Conservation (phyloP, 2,797 vertebrate genomes). For the Nannoperca australis region DNA sequence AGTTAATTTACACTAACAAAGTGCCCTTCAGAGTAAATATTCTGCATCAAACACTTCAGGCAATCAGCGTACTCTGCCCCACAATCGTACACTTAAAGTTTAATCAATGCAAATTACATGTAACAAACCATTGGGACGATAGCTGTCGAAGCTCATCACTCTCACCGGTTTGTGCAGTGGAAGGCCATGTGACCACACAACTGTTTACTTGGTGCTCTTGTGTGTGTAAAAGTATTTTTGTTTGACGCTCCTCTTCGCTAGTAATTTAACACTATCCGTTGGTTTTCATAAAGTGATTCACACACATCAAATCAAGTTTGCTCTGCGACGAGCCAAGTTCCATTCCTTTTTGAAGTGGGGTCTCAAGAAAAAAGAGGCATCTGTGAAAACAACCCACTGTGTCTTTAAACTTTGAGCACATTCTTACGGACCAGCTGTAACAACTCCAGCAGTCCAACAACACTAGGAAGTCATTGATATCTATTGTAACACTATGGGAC, state of each 20-base stretch:
- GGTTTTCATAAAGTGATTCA: constrained; percentile 71
- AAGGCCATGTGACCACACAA: constrained; percentile 21
- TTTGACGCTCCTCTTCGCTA: neutral
- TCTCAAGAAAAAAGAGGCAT: constrained; percentile 85
- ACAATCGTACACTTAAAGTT: constrained; percentile 78
- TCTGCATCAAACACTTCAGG: constrained; percentile 71
- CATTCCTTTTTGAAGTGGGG: constrained; percentile 90
- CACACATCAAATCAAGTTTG: constrained; percentile 77
- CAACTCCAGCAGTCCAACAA: constrained; percentile 87
- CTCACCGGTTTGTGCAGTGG: constrained; percentile 31
- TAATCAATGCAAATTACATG: constrained; percentile 85
- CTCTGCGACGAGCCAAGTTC: constrained; percentile 80
- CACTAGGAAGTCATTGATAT: constrained; percentile 75
- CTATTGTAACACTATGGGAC: constrained; percentile 65
- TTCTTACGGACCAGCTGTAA: constrained; percentile 93
- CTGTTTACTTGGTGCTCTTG: neutral
- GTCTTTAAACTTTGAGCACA: constrained; percentile 92
- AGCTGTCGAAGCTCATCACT: constrained; percentile 24
- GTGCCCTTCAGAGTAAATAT: constrained; percentile 80
- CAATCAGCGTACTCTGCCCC: constrained; percentile 79
- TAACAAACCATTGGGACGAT: constrained; percentile 66
- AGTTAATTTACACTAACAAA: constrained; percentile 82
- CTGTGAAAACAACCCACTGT: constrained; percentile 95
- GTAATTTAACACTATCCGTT: neutral
- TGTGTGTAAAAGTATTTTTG: neutral